Conservation (phyloP, 2,888 invertebrate genomes). For the Mythimna lalbum region DNA sequence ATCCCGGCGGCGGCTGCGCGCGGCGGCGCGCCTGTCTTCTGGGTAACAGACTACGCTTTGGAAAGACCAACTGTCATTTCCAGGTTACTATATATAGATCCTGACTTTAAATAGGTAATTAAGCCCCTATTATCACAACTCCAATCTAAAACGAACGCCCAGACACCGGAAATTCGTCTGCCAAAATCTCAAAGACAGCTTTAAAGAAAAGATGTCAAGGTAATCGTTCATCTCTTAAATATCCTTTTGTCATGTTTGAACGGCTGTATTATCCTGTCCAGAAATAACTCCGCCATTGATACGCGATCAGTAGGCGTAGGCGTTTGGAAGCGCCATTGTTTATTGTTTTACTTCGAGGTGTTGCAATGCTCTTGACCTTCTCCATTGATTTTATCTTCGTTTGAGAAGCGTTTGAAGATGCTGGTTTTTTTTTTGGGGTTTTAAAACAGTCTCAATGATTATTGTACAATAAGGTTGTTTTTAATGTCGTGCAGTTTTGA, state of each 20-base stretch:
- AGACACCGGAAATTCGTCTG: conserved; percentile 49
- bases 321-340: conserved; percentile 43
- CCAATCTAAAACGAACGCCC: conserved; percentile 18
- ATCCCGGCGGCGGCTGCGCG: too few relatives aligned
- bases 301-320: conserved; percentile 40
- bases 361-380: conserved; percentile 54
- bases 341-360: conserved; percentile 36
- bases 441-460: too few relatives aligned
- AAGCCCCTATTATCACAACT: not conserved
- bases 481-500: too few relatives aligned
- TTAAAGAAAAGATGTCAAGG: conserved; percentile 34
- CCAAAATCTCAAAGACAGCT: conserved; percentile 16
- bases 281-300: conserved; percentile 50
- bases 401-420: too few relatives aligned
- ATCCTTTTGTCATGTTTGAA: conserved; percentile 40
- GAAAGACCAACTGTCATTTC: not conserved
- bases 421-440: too few relatives aligned
- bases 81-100: not conserved
- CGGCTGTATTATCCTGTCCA: conserved; percentile 48
- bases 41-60: too few relatives aligned
- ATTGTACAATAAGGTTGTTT: too few relatives aligned
- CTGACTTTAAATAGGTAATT: conserved; percentile 15
- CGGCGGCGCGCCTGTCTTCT: too few relatives aligned
- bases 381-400: conserved; percentile 28
- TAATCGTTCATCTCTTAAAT: conserved; percentile 55